phyloP scores from a whole-genome alignment of 2,888 invertebrate genomes.

The Steinernema hermaphroditum region DNA sequence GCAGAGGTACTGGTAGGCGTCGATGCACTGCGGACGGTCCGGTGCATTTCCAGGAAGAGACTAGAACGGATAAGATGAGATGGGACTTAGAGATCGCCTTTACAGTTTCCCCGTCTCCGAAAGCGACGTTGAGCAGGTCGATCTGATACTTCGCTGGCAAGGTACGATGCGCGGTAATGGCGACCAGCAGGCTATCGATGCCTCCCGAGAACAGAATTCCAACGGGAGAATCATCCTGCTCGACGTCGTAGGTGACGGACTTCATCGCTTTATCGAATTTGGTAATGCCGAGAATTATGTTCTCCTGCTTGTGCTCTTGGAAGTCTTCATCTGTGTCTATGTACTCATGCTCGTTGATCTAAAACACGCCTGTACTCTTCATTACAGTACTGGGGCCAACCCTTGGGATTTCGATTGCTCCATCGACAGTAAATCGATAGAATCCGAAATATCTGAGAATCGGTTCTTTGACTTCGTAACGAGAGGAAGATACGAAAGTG shows the following conservation, averaged over 20 bases:
- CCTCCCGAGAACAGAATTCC: constrained; percentile 93
- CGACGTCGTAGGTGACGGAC: constrained; percentile 9
- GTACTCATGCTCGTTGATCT: constrained; percentile 14
- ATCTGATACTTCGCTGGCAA: constrained; percentile 64
- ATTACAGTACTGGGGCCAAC: too few relatives aligned
- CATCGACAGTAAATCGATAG: background rate
- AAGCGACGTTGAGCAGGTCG: constrained; percentile 54
- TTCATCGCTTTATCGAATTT: constrained; percentile 3
- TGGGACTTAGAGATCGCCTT: constrained; percentile 11
- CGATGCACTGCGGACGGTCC: constrained; percentile 51
- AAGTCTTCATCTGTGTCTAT: background rate
- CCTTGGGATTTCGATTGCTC: background rate
- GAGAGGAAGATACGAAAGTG: background rate
- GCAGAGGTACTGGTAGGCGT: constrained; percentile 76
- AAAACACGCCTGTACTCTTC: too few relatives aligned
- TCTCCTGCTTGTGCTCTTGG: background rate
- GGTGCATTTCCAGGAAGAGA: constrained; percentile 39
- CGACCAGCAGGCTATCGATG: constrained; percentile 88
- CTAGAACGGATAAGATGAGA: constrained; percentile 10
- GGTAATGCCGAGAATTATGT: background rate
- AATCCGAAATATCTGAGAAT: background rate
- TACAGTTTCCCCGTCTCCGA: constrained; percentile 44
- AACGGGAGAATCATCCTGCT: constrained; percentile 66
- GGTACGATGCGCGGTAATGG: constrained; percentile 78
- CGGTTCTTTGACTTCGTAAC: background rate